Percentiles rank a stretch among this genome's conserved stretches.
These are phyloP conservation scores for Carposina sasakii DNA, from an alignment of 1,140 invertebrate genomes.

Conservation along the genomic window DNA sequence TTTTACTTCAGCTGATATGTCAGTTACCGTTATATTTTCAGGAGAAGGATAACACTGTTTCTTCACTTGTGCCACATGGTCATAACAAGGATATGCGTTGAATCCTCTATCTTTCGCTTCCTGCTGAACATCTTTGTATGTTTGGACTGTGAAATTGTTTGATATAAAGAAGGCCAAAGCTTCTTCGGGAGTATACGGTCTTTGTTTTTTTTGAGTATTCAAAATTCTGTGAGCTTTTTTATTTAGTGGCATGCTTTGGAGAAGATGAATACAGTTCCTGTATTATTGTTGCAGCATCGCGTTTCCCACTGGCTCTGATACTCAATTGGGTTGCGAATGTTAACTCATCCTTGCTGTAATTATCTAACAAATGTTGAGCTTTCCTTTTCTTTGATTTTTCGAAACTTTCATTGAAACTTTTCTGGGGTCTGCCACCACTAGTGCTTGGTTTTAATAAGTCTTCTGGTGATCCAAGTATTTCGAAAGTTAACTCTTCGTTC, in stretches of 20 bases:
- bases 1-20: slow-evolving; percentile 29
- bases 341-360: background rate
- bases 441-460: background rate
- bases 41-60: slow-evolving; percentile 10
- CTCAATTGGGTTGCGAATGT: background rate
- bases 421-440: background rate
- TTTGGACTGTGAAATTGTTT: background rate
- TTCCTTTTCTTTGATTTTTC: background rate
- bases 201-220: background rate
- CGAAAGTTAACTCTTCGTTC: background rate
- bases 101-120: background rate
- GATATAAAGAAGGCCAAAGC: background rate
- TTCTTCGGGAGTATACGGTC: background rate
- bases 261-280: background rate
- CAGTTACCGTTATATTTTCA: slow-evolving; percentile 22
- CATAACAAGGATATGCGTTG: slow-evolving; percentile 12
- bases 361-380: background rate
- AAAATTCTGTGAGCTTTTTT: background rate
- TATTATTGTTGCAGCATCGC: background rate
- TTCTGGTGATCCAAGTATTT: too few species aligned
- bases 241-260: background rate
- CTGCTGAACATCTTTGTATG: background rate
- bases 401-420: background rate
- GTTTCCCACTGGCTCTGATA: background rate
- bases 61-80: slow-evolving; percentile 6